Evolutionary conservation across 1,140 invertebrate species (phyloP), one percentile per base, ranked within the genome.

Genomic region (Psix sp.): DNA sequence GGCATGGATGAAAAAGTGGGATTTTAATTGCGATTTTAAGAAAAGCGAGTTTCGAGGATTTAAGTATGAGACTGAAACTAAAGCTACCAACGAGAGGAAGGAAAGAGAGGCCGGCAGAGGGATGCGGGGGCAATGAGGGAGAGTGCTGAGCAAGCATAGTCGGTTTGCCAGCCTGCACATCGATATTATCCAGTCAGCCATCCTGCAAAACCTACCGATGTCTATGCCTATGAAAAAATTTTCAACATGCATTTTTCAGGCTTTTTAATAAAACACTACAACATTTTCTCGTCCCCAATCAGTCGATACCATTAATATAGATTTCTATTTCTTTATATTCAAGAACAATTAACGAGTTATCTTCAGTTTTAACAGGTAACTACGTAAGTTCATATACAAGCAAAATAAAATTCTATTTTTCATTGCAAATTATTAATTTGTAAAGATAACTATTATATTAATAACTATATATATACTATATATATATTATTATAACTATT

Each of bases 81-180:
- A 66, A 77, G 72, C 59, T 71, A 68, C 49, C 65, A 59, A 63
- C 67, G 54, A 75, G 63, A 72, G 78, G 71, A 65, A 62, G 74
- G 79, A 74, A 76, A 67, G 77, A 62, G 63, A 60, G 43, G 11
- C 18, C 35, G 38, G 26, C 72, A 63, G 59, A 46, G 56, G 43
- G 67, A 54, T 40, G 66, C 54, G 78, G 80, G 77, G 80, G 79
- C 74, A 80, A 82, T 63, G 80, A 84, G 82, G 81, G 80, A 86
- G 82, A 86, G 78, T 86, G 86, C 86, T 87, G 84, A 86, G 83
- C 82, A 81, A 86, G 86, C 86, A 87, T 76, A 85, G 81, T 81
- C 77, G 76, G 77, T 81, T 81, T 80, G 82, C 82, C 82, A 83
- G 81, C 76, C 84, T 84, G 83, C 84, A 82, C 85, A 86, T 87